Evolutionary conservation across 2,113 vertebrate genomes (phyloP), one percentile per base, ranked within the genome.

Genomic region (Prunella himalayana): DNA sequence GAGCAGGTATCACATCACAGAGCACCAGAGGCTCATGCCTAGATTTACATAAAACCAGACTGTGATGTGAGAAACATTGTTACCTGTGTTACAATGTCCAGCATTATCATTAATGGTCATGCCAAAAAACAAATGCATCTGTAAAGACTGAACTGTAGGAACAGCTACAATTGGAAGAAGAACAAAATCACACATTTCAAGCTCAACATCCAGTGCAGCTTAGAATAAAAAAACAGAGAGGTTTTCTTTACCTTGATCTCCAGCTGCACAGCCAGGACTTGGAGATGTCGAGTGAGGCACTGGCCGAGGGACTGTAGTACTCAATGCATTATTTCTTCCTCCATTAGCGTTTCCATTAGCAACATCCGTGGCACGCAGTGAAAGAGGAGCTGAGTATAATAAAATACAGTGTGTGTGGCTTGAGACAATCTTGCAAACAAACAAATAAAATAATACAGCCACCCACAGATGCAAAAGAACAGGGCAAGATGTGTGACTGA

Each of bases 211-310:
- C 61, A 50, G 2, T 5, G 44, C 42, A 75, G 39, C 64, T 93
- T 80, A 50, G 82, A 91, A 88, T 70, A 60, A 93, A 83, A 50
- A 33, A 69, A 7, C 30, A 72, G 24, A 78, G 37, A 66, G 13
- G 16, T 56, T 87, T 66, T 64, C 50, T 69, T 97, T 98, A 98
- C 98, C 99, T 97, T 98, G 98, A 79, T 99, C 98, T 82, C 98
- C 84, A 81, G 98, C 86, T 80, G 98, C 97, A 95, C 98, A 99
- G 64, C 98, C 98, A 76, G 98, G 98, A 93, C 98, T 97, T 80
- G 98, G 98, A 64, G 98, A 98, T 44, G 97, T 94, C 0, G 96
- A 96, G 56, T 98, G 98, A 92, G 97, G 97, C 39, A 98, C 84
- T 54, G 99, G 97, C n/a, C 95, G 97, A 71, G 98, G 96, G 22